Evolutionary conservation across 35 echinoderm and acorn worm genomes (phyloP).

Genomic region (Anneissia japonica): DNA sequence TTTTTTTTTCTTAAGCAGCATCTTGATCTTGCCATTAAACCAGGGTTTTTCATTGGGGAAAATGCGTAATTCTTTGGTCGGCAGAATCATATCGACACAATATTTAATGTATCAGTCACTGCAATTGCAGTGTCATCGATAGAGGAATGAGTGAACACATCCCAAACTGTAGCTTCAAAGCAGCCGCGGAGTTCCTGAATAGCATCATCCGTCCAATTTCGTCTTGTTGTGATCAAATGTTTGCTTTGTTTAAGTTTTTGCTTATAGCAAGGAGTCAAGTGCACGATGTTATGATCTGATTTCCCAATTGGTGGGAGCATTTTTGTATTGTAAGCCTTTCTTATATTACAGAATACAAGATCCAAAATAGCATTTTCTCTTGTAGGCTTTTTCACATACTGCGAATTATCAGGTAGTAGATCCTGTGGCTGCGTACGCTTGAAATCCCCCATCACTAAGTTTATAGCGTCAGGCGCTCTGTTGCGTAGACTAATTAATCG

Average conservation of each 20-base stretch:
- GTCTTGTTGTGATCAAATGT: background rate
- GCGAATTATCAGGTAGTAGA: background rate
- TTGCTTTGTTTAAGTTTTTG: constrained; percentile 11
- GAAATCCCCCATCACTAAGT: too few relatives aligned
- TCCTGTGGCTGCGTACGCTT: too few relatives aligned
- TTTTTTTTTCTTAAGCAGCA: background rate
- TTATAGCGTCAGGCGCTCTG: too few relatives aligned
- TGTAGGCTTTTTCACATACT: background rate
- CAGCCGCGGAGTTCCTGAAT: constrained; percentile 1
- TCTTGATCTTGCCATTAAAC: background rate
- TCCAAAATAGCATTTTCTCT: background rate
- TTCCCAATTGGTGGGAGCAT: constrained; percentile 6
- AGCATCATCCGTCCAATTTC: background rate
- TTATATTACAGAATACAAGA: constrained; percentile 2
- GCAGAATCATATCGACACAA: constrained; percentile 27
- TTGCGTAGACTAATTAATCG: too few relatives aligned
- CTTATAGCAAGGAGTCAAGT: constrained; percentile 27
- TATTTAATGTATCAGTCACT: constrained; percentile 24
- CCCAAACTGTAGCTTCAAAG: constrained; percentile 25
- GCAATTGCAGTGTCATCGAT: background rate
- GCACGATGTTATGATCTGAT: constrained; percentile 22
- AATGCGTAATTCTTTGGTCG: background rate
- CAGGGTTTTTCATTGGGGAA: constrained; percentile 30
- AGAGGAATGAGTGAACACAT: constrained; percentile 4
- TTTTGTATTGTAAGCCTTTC: background rate